Base-by-base conservation (phyloP, 2,113 vertebrate species). In the Ptyas mucosa region DNA sequence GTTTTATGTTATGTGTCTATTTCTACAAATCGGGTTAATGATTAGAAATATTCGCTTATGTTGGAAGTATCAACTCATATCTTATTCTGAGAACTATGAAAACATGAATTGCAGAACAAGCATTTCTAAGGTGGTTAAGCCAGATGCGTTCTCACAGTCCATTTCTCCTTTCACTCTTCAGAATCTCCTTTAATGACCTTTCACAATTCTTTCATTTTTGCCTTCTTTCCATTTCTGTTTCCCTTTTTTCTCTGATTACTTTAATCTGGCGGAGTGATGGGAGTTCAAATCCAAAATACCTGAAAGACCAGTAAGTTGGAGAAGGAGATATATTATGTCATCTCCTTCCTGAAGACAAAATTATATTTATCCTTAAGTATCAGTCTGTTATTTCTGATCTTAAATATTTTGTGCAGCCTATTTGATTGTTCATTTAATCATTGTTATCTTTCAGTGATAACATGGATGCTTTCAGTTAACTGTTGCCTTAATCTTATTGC, bases 81-180 rank as follows among this genome's bases (percentile, higher is more conserved):
- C 85, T 58, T 24, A 94, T 52, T 58, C 8, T 58, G 49, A 69
- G 8, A 85, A 87, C 15, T 93, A 3, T 7, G 43, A 57, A 39
- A 8, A 49, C 20, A 18, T 75, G 58, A 61, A 11, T 91, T 69
- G 43, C 49, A 87, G 51, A 51, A 94, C 39, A 24, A 75, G n/a
- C 0, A 0, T 91, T 57, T 51, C 94, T 93, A 88, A 93, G 39
- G 58, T 96, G 88, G 61, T 51, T 89, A 69, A 91, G 69, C 21
- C 49, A 64, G 51, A 54, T 0, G 0, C 88, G 53, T 90, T 86
- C 89, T 85, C 92, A 93, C n/a, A 23, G 46, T 88, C 91, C 86
- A 90, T 87, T 94, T 95, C 89, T 91, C 94, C 93, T 53, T 53
- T 93, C 88, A 55, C 92, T 55, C 93, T 96, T 93, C 93, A 94